Conservation (phyloP, 2,113 vertebrate genomes). For the Turnix velox region DNA sequence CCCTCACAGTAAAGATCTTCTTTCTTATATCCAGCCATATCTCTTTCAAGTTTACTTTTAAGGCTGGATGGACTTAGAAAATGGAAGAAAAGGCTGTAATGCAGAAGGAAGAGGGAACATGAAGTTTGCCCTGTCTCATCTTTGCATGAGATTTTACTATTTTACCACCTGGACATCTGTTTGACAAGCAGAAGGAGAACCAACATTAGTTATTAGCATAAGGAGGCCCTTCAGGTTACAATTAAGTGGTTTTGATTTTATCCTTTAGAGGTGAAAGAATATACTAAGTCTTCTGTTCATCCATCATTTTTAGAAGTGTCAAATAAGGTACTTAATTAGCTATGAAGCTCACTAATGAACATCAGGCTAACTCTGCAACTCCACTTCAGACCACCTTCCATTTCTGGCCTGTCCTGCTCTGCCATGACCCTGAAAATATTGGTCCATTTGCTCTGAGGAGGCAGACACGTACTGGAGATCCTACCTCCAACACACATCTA, state of each 20-base stretch:
- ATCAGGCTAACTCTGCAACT: neutral
- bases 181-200: neutral
- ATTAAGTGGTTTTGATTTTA: neutral
- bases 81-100: neutral
- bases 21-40: no score
- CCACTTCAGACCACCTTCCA: neutral
- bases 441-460: neutral
- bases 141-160: neutral
- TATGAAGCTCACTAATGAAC: neutral
- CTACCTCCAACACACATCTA: neutral
- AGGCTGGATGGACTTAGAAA: neutral
- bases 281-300: neutral
- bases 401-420: neutral
- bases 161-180: neutral
- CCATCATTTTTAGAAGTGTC: neutral
- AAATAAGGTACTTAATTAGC: neutral
- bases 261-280: neutral
- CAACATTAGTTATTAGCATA: neutral
- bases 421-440: neutral
- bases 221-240: neutral
- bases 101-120: neutral
- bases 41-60: neutral
- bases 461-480: neutral
- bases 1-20: no score
- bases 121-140: neutral